phyloP scores from a whole-genome alignment of 1,140 invertebrate species.

The Ladona fulva region DNA sequence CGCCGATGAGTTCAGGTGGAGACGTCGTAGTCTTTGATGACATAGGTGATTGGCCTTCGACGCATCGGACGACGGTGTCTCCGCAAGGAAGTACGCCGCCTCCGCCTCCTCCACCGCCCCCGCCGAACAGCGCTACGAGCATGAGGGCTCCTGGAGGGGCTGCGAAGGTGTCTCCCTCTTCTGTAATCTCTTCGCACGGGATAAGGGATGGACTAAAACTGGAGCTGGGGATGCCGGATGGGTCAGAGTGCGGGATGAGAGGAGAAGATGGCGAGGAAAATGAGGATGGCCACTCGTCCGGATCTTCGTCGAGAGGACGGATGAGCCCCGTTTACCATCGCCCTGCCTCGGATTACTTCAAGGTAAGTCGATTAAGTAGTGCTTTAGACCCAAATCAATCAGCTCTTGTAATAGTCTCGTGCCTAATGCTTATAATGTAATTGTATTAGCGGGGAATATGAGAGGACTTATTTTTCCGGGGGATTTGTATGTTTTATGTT shows the following conservation, averaged over 20 bases:
- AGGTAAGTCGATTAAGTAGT: slow-evolving; percentile 32
- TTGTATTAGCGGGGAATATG: too few relatives aligned
- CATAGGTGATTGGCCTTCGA: slow-evolving; percentile 55
- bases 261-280: slow-evolving; percentile 31
- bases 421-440: too few relatives aligned
- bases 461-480: too few relatives aligned
- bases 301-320: slow-evolving; percentile 23
- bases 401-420: too few relatives aligned
- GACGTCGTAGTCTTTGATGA: slow-evolving; percentile 71
- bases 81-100: slow-evolving; percentile 17
- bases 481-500: too few relatives aligned
- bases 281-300: slow-evolving; percentile 23
- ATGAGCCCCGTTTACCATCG: slow-evolving; percentile 34
- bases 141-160: neutral
- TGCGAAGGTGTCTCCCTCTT: neutral
- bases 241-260: slow-evolving; percentile 22
- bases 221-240: neutral
- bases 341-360: slow-evolving; percentile 43
- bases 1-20: slow-evolving; percentile 39
- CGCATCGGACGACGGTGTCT: slow-evolving; percentile 25
- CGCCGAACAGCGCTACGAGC: neutral
- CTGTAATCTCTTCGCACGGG: neutral
- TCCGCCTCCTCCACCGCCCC: slow-evolving; percentile 7
- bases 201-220: neutral
- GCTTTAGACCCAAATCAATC: too few relatives aligned